Base-by-base conservation (phyloP, 64 coral and sea anemone species). In the Catalaphyllia jardinei region DNA sequence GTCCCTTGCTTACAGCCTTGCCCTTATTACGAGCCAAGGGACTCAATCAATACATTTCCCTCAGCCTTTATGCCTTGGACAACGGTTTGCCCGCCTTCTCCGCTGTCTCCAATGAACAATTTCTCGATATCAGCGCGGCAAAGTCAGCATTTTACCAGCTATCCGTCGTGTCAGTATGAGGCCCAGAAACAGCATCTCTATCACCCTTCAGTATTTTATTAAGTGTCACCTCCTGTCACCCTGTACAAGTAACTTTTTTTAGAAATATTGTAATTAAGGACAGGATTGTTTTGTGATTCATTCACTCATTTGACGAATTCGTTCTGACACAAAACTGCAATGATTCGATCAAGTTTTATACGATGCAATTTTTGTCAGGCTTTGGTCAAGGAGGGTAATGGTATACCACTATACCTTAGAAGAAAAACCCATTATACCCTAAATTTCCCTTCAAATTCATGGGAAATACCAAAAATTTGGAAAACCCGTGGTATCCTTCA, bases 21-120 rank as follows among this genome's bases (percentile, higher is more conserved):
- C 24, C 81, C 81, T 1, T 85, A 85, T 85, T 85, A 85, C 67
- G 81, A 85, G 35, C 81, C 81, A 6, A 49, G 81, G 35, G 81
- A 85, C 81, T 13, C 62, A 28, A 52, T 85, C 4, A 85, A 42
- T 71, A 8, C 81, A 71, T 85, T 85, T 20, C 38, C 81, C 8
- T 85, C 81, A 0, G 62, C 81, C 24, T 85, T 85, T 13, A 67
- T 85, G 81, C 81, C 81, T 6, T 85, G 81, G 81, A 28, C 81
- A 1, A 0, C 81, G 0, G 63, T 85, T 27, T 85, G 63, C 71
- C 35, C 81, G 7, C 19, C 62, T 4, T 42, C 81, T 14, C 8
- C 81, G 13, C 17, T 85, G 22, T 24, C 81, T 14, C 38, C 81
- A 50, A 38, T 85, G 4, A 85, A 11, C 60, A 35, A 20, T 50